phyloP scores from a whole-genome alignment of 2,888 invertebrate genomes.

The Tetragonula carbonaria region DNA sequence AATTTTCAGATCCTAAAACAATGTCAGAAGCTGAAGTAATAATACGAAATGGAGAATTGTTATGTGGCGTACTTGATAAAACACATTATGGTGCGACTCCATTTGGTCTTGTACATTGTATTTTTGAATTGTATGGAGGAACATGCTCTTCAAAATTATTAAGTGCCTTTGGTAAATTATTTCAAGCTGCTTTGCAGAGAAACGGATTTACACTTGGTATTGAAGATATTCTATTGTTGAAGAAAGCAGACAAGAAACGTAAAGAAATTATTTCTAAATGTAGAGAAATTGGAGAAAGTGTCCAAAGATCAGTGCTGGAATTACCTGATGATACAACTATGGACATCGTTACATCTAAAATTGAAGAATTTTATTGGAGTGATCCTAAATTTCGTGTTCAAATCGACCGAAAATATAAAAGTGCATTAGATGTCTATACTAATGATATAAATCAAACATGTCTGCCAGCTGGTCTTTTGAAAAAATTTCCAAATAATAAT shows the following conservation, averaged over 20 bases:
- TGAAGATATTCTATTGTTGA: constrained; percentile 94
- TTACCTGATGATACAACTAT: constrained; percentile 86
- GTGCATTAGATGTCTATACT: constrained; percentile 91
- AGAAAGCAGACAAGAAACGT: constrained; percentile 90
- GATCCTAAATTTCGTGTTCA: constrained; percentile 92
- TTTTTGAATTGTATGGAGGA: constrained; percentile 98
- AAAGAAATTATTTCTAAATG: constrained; percentile 88
- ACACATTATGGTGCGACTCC: constrained; percentile 98
- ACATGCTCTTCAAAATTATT: constrained; percentile 91
- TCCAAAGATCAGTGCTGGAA: constrained; percentile 88
- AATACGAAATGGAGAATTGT: constrained; percentile 93
- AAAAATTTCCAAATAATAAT: constrained; percentile 96
- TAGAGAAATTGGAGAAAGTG: constrained; percentile 80
- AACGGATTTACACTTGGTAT: constrained; percentile 98
- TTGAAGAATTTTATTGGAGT: constrained; percentile 89
- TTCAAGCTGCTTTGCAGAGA: constrained; percentile 94
- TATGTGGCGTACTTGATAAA: constrained; percentile 97
- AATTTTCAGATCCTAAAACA: constrained; percentile 85
- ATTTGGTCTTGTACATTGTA: constrained; percentile 96
- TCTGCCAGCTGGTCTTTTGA: constrained; percentile 92
- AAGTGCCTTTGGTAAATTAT: constrained; percentile 95
- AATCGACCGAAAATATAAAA: constrained; percentile 94
- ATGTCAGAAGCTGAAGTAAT: constrained; percentile 97
- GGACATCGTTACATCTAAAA: constrained; percentile 87
- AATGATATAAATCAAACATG: constrained; percentile 96